Evolutionary conservation across 2,888 invertebrate genomes (phyloP).

Genomic region (Habroteleia sp.): DNA sequence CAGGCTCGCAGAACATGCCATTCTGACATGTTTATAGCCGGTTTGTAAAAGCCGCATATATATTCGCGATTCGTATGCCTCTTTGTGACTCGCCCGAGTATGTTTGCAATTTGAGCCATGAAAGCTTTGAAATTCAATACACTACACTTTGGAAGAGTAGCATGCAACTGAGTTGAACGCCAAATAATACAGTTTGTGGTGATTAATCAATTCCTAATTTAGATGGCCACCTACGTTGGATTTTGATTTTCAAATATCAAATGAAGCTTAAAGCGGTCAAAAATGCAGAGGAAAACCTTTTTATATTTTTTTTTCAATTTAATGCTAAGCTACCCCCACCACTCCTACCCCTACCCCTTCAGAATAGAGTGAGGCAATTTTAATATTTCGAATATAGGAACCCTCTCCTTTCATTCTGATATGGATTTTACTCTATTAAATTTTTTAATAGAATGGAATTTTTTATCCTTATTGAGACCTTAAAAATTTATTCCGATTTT

Average conservation of each 20-base stretch:
- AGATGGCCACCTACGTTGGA: constrained; percentile 73
- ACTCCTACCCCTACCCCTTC: too few species aligned
- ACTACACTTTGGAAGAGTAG: constrained; percentile 65
- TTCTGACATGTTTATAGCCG: constrained; percentile 80
- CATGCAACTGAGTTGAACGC: constrained; percentile 69
- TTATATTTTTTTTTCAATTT: too few species aligned
- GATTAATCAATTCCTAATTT: constrained; percentile 77
- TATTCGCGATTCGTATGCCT: constrained; percentile 70
- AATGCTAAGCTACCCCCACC: too few species aligned
- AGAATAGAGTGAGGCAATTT: too few species aligned
- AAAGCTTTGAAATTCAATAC: constrained; percentile 73
- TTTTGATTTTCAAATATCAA: constrained; percentile 40
- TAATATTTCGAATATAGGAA: too few species aligned
- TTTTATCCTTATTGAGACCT: too few species aligned
- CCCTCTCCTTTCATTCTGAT: too few species aligned
- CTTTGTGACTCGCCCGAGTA: constrained; percentile 73
- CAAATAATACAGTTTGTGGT: constrained; percentile 79
- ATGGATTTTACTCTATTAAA: too few species aligned
- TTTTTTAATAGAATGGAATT: too few species aligned
- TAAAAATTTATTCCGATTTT: too few species aligned
- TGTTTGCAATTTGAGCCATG: constrained; percentile 74
- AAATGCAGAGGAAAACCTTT: too few species aligned
- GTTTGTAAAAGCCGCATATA: constrained; percentile 73
- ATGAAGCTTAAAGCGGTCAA: constrained; percentile 4
- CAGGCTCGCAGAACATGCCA: constrained; percentile 73